phyloP scores from a whole-genome alignment of 2,888 invertebrate species.

The Conchocele bisecta region DNA sequence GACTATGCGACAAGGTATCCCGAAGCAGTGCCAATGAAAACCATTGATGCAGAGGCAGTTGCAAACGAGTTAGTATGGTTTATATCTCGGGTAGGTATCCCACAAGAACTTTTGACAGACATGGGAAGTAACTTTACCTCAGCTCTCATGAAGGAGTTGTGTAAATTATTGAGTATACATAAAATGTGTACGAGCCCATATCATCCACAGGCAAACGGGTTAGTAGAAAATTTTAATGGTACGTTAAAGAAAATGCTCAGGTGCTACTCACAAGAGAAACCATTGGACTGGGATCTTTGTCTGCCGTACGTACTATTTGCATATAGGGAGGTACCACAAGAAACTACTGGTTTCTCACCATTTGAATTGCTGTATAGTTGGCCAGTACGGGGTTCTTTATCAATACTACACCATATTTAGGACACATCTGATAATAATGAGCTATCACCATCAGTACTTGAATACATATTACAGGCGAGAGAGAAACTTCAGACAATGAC shows the following conservation, averaged over 20 bases:
- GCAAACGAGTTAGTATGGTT: neutral
- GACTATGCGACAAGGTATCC: constrained; percentile 10
- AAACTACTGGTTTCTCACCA: constrained; percentile 3
- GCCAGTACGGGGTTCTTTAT: neutral
- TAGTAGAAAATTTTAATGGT: too few species aligned
- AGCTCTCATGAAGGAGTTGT: too few species aligned
- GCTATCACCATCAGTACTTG: neutral
- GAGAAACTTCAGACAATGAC: neutral
- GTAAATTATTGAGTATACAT: too few species aligned
- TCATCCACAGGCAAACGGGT: constrained; percentile 2
- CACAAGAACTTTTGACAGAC: neutral
- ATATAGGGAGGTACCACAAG: constrained; percentile 1
- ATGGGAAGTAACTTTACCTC: too few species aligned
- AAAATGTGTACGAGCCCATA: too few species aligned
- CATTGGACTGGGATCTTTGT: neutral
- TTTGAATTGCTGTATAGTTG: neutral
- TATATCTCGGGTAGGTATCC: neutral
- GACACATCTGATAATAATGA: neutral
- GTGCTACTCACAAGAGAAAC: constrained; percentile 2
- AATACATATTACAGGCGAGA: neutral
- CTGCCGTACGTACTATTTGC: constrained; percentile 2
- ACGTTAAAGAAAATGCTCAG: constrained; percentile 5
- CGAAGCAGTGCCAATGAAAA: neutral
- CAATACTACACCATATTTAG: neutral
- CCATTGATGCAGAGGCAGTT: neutral